Evolutionary conservation across 1,140 invertebrate genomes (phyloP), one percentile per base, ranked within the genome.

Genomic region (Drosophila equinoxialis): DNA sequence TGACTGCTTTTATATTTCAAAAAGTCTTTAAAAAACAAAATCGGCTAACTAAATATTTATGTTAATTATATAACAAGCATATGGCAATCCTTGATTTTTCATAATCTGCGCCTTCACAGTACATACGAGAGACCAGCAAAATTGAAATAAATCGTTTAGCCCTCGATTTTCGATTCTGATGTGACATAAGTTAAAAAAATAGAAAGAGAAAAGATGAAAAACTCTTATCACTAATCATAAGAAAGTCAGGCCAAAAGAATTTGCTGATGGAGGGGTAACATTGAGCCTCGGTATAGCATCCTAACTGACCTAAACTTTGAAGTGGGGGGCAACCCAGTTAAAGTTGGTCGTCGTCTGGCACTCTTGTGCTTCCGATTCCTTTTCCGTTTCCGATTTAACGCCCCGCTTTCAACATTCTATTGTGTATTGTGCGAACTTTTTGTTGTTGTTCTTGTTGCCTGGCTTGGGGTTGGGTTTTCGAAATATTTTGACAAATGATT

Each of bases 401-500:
- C 45, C 45, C 45, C 45, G 45, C 45, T 3, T 89, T 74, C 33
- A 66, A 51, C 63, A 54, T 59, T 20, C 65, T 14, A 79, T 89
- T 89, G 80, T 89, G 35, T 14, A 11, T n/a, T 10, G 17, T 37
- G 55, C 14, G 37, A 35, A n/a, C 51, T 23, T 35, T 33, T 48
- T 39, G 37, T 11, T 41, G 55, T 7, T 42, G 6, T 20, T 11
- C 8, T 17, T 35, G 63, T 10, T 23, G 41, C 48, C 45, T 68
- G 48, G 42, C 45, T 73, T 41, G 65, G 59, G 64, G 65, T 63
- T 33, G 4, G 45, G 5, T 23, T 84, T 81, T 75, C 68, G 66
- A 89, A 89, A 87, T 87, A 77, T 89, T 89, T 89, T 87, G 83
- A 89, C 83, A 87, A 87, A 87, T 87, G 83, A 87, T 89, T 87